Evolutionary conservation across 2,113 vertebrate species (phyloP).

Genomic region (Sinosuthora webbiana): DNA sequence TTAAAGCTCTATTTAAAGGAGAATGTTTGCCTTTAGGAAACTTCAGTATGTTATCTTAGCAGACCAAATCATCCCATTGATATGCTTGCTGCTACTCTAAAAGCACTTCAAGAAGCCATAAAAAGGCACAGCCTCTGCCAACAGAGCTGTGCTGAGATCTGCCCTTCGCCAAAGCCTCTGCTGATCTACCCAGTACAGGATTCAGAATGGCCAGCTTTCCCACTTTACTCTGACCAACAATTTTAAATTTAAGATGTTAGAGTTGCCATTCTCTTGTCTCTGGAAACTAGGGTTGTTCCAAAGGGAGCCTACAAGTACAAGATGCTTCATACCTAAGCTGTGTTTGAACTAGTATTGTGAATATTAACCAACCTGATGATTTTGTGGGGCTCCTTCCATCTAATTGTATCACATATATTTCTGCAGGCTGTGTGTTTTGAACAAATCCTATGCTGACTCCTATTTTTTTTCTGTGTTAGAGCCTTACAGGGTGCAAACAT

Average conservation of each 20-base stretch:
- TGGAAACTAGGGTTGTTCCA: background rate
- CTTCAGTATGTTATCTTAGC: background rate
- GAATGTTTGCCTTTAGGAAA: background rate
- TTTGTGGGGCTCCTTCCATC: background rate
- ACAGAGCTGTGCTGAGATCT: background rate
- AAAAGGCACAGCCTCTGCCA: background rate
- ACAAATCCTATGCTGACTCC: background rate
- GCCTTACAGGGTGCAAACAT: background rate
- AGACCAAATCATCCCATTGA: background rate
- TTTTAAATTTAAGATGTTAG: background rate
- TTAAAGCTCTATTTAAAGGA: background rate
- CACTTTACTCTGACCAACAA: background rate
- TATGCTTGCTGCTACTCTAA: background rate
- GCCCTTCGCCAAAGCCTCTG: background rate
- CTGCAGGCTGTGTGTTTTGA: background rate
- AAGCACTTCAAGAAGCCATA: background rate
- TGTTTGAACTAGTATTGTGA: background rate
- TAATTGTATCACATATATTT: background rate
- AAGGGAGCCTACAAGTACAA: rapidly evolving
- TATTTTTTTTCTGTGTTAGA: background rate
- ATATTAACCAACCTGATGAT: background rate
- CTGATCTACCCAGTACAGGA: background rate
- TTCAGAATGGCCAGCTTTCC: background rate
- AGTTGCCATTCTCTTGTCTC: background rate
- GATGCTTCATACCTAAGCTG: background rate